These are phyloP conservation scores for Sciurus vulgaris DNA, from an alignment of 2,797 vertebrate species.

Conservation along the genomic window DNA sequence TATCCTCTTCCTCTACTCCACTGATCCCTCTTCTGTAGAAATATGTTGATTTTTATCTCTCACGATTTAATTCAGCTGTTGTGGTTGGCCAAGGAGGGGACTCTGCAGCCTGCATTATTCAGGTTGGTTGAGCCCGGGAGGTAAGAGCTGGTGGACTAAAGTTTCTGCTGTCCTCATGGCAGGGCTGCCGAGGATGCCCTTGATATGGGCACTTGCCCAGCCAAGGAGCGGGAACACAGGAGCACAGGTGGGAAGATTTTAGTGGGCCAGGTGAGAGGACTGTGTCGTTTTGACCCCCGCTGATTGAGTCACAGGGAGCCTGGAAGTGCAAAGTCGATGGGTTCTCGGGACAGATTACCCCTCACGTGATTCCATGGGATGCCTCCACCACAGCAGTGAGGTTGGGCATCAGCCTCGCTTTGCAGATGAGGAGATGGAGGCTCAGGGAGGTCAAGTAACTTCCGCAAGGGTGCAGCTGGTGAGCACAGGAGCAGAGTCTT, in stretches of 20 bases:
- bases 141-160: neutral
- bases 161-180: neutral
- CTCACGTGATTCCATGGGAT: neutral
- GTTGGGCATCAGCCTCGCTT: neutral
- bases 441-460: neutral
- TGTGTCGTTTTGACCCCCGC: neutral
- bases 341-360: neutral
- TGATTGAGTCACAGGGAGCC: neutral
- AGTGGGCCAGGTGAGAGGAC: neutral
- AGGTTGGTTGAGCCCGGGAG: neutral
- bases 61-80: neutral
- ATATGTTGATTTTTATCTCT: neutral
- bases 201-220: neutral
- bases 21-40: no score
- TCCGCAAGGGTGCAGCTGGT: neutral
- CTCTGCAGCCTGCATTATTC: neutral
- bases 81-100: neutral
- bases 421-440: neutral
- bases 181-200: neutral
- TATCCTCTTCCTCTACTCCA: neutral
- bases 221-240: neutral
- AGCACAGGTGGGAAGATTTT: neutral
- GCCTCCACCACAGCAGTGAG: neutral
- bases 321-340: neutral
- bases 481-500: neutral